Conservation (phyloP, 2,797 vertebrate genomes). For the Etheostoma perlongum region DNA sequence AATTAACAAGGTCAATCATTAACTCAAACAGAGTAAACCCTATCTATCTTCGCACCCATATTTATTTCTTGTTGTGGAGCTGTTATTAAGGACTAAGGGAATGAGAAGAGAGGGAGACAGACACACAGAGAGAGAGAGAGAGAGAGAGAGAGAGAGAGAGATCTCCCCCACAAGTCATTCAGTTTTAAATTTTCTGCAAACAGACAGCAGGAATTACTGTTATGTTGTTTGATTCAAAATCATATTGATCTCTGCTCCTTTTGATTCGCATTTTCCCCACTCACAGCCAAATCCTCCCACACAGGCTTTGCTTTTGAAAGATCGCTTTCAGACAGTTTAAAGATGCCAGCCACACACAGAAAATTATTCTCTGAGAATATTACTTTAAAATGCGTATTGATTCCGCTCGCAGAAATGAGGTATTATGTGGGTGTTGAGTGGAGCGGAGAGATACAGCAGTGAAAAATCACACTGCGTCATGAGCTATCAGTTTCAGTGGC, state of each 20-base stretch:
- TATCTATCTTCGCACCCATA: constrained; percentile 18
- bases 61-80: constrained; percentile 29
- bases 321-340: constrained; percentile 72
- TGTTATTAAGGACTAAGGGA: constrained; percentile 27
- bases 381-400: constrained; percentile 80
- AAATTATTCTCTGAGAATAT: constrained; percentile 75
- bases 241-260: constrained; percentile 75
- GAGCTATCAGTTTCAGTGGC: constrained; percentile 86
- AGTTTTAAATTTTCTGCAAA: constrained; percentile 63
- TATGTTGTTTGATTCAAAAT: constrained; percentile 77
- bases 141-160: neutral
- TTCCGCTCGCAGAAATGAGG: constrained; percentile 79
- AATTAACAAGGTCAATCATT: constrained; percentile 77
- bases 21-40: constrained; percentile 42
- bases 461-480: constrained; percentile 83
- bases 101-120: constrained; percentile 27
- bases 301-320: constrained; percentile 68
- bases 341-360: constrained; percentile 60
- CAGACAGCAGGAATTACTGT: constrained; percentile 69
- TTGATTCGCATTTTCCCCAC: constrained; percentile 67
- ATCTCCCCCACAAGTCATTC: constrained; percentile 48
- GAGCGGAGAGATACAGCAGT: constrained; percentile 71
- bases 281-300: constrained; percentile 76
- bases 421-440: constrained; percentile 83
- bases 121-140: neutral